These are phyloP conservation scores for Pristionchus arcanus DNA, from an alignment of 2,888 invertebrate species.

Conservation along the genomic window DNA sequence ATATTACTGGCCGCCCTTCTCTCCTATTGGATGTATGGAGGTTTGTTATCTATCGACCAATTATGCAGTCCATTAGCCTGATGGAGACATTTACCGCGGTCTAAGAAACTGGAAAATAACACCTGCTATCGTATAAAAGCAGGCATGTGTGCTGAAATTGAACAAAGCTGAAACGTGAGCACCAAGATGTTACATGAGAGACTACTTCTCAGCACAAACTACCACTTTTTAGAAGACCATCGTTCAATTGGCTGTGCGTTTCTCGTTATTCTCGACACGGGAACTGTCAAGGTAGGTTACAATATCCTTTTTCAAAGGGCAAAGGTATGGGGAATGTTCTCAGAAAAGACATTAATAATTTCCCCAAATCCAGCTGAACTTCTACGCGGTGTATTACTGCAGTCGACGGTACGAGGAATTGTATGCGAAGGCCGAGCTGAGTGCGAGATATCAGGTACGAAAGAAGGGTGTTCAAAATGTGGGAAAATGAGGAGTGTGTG, in stretches of 20 bases:
- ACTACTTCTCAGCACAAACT: not conserved
- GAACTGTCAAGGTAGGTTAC: not conserved
- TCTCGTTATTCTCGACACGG: not conserved
- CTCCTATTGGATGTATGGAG: conserved; percentile 39
- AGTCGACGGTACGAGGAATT: conserved; percentile 9
- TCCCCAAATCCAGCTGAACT: not conserved
- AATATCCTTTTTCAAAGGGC: not conserved
- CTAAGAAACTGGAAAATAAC: not conserved
- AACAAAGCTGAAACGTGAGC: not conserved
- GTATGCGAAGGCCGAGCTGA: not conserved
- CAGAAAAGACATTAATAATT: not conserved
- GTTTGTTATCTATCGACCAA: not conserved
- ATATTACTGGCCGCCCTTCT: not conserved
- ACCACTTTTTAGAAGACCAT: not conserved
- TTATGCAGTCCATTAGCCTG: not conserved
- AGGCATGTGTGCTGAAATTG: not conserved
- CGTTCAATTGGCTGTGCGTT: not conserved
- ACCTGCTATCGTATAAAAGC: not conserved
- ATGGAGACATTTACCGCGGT: not conserved
- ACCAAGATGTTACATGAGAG: not conserved
- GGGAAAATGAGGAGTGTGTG: no score
- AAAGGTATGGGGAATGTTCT: no score
- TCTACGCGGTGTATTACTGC: not conserved
- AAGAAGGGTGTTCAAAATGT: no score
- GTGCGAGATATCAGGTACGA: conserved; percentile 21